Evolutionary conservation across 2,797 vertebrate genomes (phyloP).

Genomic region (Caiman crocodilus): DNA sequence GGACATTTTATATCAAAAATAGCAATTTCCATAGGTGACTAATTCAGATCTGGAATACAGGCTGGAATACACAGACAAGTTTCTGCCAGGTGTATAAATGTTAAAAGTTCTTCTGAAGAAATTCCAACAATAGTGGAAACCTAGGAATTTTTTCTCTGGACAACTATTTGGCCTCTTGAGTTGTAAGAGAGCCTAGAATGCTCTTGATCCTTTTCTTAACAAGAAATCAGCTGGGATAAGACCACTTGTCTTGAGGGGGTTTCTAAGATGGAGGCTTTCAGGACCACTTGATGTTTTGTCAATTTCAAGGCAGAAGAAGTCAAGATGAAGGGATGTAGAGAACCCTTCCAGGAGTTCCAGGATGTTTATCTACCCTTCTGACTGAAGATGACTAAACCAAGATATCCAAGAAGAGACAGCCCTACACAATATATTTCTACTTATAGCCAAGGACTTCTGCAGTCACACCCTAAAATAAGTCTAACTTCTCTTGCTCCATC

Average conservation of each 20-base stretch:
- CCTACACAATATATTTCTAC: not conserved
- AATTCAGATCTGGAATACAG: not conserved
- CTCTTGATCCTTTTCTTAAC: not conserved
- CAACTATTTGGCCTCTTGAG: not conserved
- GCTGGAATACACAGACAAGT: not conserved
- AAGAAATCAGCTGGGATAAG: not conserved
- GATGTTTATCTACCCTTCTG: fast-evolving
- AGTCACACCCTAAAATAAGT: not conserved
- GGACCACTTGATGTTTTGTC: not conserved
- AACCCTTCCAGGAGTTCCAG: not conserved
- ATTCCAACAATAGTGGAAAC: not conserved
- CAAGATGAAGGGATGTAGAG: not conserved
- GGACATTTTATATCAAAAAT: not conserved
- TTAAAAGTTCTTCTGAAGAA: not conserved
- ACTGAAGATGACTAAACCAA: not conserved
- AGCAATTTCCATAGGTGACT: not conserved
- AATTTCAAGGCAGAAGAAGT: not conserved
- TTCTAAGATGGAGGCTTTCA: not conserved
- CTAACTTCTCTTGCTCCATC: not conserved
- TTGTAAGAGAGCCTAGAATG: not conserved
- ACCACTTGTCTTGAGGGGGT: not conserved
- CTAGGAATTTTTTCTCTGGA: not conserved
- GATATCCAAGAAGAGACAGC: not conserved
- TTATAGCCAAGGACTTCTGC: not conserved
- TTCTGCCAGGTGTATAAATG: not conserved